Evolutionary conservation across 2,113 vertebrate species (phyloP), one percentile per base, ranked within the genome.

Genomic region (Rhinoptilus africanus): DNA sequence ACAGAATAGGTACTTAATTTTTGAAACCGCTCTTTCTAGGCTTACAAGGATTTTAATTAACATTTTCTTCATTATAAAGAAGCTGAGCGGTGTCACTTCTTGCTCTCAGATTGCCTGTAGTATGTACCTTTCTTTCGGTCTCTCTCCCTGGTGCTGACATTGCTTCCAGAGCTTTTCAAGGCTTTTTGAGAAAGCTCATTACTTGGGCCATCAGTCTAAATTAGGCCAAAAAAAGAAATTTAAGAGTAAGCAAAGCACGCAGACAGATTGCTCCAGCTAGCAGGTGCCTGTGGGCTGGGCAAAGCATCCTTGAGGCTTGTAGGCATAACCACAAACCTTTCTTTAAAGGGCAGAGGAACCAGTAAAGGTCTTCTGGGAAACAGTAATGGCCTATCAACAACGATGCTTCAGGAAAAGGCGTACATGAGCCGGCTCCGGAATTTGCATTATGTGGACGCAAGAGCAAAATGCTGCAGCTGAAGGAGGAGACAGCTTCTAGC

Each of bases 131-230:
- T 53, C 59, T 50, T 93, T 57, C 41, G 68, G 22, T 74, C 54
- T 76, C 77, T 72, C 47, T 66, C 43, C 45, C 41, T 56, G 5
- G 18, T 2, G 2, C 75, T 88, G 93, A 83, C 59, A 63, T 81
- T 66, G 32, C 59, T 86, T 54, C 62, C 80, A 69, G 67, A 88
- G 54, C 43, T 85, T 73, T 89, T 87, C 80, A 75, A 54, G 39
- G 47, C 78, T 88, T 73, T 77, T 48, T 88, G 77, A 79, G 53
- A 79, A 79, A 91, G 63, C 50, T 74, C 63, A 41, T 94, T 94
- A 95, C 72, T 83, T 69, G 75, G 66, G 32, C 78, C 74, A 93
- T 94, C 81, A 82, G 62, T 62, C 75, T 68, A 88, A 88, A 96
- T 95, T 85, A 96, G 64, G 53, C 34, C 45, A 53, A 62, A 76